Conservation (phyloP, 2,113 vertebrate genomes). For the Paratilapia polleni region DNA sequence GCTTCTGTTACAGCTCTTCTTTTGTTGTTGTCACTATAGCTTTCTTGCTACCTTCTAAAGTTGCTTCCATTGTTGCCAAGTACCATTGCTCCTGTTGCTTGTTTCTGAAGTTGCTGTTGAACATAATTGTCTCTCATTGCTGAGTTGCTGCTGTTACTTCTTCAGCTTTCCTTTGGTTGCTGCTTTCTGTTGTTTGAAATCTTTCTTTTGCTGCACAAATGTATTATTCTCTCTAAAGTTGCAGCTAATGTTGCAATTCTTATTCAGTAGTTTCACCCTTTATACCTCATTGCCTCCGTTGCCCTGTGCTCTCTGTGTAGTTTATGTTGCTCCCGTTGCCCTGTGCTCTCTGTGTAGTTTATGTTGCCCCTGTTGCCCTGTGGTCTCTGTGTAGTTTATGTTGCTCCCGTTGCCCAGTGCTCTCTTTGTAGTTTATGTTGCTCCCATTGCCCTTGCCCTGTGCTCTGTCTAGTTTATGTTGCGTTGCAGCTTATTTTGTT, state of each 20-base stretch:
- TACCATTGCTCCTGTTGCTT: neutral
- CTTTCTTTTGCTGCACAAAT: too few species aligned
- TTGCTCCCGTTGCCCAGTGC: neutral
- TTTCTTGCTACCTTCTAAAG: neutral
- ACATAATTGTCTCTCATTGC: neutral
- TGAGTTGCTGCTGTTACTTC: too few species aligned
- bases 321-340: conserved; percentile 33
- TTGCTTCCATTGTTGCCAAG: neutral
- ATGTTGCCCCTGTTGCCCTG: neutral
- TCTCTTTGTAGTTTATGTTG: conserved; percentile 50
- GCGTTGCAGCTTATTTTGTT: neutral
- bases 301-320: conserved; percentile 20
- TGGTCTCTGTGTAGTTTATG: conserved; percentile 50
- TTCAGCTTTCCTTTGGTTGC: neutral
- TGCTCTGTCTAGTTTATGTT: conserved; percentile 56
- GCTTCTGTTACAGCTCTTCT: neutral
- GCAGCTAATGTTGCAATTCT: neutral
- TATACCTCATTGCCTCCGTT: accelerated
- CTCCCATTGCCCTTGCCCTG: neutral
- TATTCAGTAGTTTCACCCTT: neutral
- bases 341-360: conserved; percentile 45
- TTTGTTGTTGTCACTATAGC: neutral
- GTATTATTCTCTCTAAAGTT: neutral
- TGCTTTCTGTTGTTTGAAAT: neutral
- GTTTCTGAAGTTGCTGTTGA: neutral